A percentile compares a stretch with the other conserved stretches of the same genome.
Evolutionary conservation across 2,888 invertebrate genomes (phyloP).

Genomic region (Teleiodes luculella): DNA sequence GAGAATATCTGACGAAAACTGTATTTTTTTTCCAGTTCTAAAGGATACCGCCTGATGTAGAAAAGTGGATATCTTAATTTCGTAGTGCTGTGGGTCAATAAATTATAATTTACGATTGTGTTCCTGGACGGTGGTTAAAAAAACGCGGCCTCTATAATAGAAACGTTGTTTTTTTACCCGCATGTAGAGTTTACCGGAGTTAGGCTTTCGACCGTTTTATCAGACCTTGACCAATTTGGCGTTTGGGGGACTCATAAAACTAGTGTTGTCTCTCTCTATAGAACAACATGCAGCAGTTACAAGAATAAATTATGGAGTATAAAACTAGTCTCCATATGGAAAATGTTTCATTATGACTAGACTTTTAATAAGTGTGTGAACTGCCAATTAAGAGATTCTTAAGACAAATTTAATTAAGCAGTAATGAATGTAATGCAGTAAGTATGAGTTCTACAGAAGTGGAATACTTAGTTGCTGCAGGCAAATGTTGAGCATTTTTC

Average conservation of each 20-base stretch:
- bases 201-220: conserved; percentile 53
- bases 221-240: conserved; percentile 41
- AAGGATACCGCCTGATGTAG: conserved; percentile 62
- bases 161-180: conserved; percentile 70
- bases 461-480: not conserved
- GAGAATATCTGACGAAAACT: conserved; percentile 53
- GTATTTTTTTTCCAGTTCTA: conserved; percentile 47
- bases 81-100: conserved; percentile 58
- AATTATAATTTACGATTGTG: conserved; percentile 76
- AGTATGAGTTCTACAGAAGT: conserved; percentile 5
- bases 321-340: not conserved
- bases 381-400: conserved; percentile 27
- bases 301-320: not conserved
- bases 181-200: conserved; percentile 59
- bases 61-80: conserved; percentile 72
- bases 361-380: conserved; percentile 20
- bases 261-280: conserved; percentile 50
- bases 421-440: conserved; percentile 11
- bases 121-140: conserved; percentile 59
- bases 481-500: conserved; percentile 1
- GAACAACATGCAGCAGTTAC: not conserved
- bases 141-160: conserved; percentile 66
- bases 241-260: conserved; percentile 37
- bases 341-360: conserved; percentile 1
- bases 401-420: conserved; percentile 16